Percentiles rank a stretch among this genome's conserved stretches.
Conservation (phyloP, 2,888 invertebrate species). For the Nephrotoma flavescens region DNA sequence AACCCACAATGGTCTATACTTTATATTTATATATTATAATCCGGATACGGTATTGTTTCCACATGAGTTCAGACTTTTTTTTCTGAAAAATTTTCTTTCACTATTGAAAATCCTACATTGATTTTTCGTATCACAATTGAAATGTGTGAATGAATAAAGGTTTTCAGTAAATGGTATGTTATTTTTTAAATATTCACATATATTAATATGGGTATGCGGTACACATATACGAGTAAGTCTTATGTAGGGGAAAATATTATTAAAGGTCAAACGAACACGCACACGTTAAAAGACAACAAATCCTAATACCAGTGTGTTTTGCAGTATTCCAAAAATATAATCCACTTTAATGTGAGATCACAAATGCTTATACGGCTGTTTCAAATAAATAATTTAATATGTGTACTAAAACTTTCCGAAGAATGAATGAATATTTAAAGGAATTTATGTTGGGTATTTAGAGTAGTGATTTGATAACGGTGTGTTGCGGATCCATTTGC, state of each 20-base stretch:
- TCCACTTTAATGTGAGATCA: background rate
- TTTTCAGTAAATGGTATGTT: background rate
- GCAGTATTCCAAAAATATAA: background rate
- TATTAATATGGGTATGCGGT: background rate
- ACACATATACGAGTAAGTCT: background rate
- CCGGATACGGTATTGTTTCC: background rate
- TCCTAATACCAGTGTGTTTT: background rate
- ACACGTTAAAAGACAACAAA: background rate
- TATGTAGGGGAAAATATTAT: background rate
- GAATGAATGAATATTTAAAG: no score
- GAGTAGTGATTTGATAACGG: no score
- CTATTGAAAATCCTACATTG: background rate
- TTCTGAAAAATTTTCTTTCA: background rate
- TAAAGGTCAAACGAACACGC: background rate
- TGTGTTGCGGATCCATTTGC: no score
- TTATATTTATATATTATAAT: background rate
- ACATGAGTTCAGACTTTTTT: background rate
- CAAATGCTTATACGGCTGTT: no score
- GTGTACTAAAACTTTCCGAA: background rate
- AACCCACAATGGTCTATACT: background rate
- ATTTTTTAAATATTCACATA: background rate
- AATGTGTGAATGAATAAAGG: background rate
- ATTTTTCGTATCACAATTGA: background rate
- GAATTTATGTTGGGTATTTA: no score
- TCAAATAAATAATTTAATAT: background rate